Conservation (phyloP, 2,113 vertebrate species). For the Malurus melanocephalus region DNA sequence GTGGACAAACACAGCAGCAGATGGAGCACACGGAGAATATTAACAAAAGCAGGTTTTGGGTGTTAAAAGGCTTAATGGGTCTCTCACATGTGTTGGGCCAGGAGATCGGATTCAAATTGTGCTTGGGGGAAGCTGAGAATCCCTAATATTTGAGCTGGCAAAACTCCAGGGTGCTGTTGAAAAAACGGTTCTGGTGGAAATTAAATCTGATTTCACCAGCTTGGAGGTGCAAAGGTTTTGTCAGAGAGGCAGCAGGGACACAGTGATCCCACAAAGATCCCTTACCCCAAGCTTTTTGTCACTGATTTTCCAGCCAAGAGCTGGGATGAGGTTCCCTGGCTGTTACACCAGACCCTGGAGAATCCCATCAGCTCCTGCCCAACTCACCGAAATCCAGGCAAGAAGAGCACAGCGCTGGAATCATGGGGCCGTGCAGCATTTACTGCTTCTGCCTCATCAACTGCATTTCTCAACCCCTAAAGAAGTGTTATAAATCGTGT, state of each 20-base stretch:
- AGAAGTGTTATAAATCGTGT: not conserved
- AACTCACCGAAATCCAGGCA: not conserved
- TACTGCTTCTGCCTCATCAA: not conserved
- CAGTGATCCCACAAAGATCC: not conserved
- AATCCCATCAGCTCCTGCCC: not conserved
- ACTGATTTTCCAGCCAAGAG: not conserved
- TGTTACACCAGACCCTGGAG: not conserved
- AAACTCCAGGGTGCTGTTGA: not conserved
- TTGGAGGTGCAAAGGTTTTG: not conserved
- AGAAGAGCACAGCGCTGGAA: not conserved
- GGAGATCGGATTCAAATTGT: not conserved
- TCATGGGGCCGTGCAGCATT: not conserved
- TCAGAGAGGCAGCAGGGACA: not conserved
- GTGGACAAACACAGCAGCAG: conserved; percentile 48
- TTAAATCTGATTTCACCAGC: not conserved
- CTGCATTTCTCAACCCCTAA: not conserved
- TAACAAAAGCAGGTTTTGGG: conserved; percentile 45
- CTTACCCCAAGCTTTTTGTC: not conserved
- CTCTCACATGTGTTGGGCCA: conserved; percentile 7
- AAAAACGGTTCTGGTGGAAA: not conserved
- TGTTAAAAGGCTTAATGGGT: conserved; percentile 52
- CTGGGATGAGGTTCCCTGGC: not conserved
- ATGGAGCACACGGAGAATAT: conserved; percentile 37
- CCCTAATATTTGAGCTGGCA: conserved; percentile 25
- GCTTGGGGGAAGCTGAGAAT: conserved; percentile 29